These are phyloP conservation scores for Dione vanillae DNA, from an alignment of 2,888 invertebrate genomes.

Conservation along the genomic window DNA sequence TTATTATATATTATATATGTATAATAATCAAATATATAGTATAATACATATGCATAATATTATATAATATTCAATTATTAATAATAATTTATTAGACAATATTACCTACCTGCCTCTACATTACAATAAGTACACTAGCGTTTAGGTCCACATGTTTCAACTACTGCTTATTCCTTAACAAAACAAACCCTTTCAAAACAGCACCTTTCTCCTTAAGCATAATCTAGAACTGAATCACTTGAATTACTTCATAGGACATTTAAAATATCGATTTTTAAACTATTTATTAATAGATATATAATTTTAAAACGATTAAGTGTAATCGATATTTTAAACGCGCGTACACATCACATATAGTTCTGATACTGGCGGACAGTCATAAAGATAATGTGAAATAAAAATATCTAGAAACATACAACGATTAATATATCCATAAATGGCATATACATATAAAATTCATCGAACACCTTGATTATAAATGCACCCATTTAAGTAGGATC, in stretches of 20 bases:
- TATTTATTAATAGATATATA: not conserved
- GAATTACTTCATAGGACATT: not conserved
- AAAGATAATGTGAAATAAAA: conserved; percentile 9
- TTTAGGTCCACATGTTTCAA: conserved; percentile 28
- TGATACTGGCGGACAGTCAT: conserved; percentile 1
- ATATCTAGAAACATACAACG: conserved; percentile 4
- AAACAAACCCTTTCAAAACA: conserved; percentile 52
- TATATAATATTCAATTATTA: too few relatives aligned
- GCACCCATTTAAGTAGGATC: too few relatives aligned
- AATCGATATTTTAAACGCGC: conserved; percentile 20
- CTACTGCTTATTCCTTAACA: conserved; percentile 4
- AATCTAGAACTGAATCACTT: conserved; percentile 14
- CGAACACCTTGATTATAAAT: not conserved
- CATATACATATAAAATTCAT: conserved; percentile 5
- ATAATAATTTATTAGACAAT: too few relatives aligned
- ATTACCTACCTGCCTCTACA: conserved; percentile 9
- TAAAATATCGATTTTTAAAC: conserved; percentile 18
- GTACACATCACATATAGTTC: conserved; percentile 1
- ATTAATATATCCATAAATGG: not conserved
- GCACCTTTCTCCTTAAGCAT: conserved; percentile 7
- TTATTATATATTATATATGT: too few relatives aligned
- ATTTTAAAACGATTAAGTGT: not conserved
- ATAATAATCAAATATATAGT: too few relatives aligned
- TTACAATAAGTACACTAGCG: conserved; percentile 25
- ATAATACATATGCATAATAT: too few relatives aligned